A percentile compares a stretch with the other conserved stretches of the same genome.
phyloP scores from a whole-genome alignment of 2,113 vertebrate species.

The Hyperoodon ampullatus region DNA sequence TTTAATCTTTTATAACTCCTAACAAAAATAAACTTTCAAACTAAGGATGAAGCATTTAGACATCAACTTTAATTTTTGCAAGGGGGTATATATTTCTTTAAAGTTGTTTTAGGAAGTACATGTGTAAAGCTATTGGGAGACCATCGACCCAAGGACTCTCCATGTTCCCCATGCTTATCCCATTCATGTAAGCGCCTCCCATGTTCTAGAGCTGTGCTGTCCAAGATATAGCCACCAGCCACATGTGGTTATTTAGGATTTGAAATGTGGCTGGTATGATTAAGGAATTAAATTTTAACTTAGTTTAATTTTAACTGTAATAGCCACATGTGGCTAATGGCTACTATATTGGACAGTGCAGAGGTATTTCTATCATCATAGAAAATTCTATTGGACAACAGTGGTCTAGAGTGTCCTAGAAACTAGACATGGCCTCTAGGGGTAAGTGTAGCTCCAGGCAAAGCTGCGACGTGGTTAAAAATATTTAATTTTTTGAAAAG shows the following conservation, averaged over 20 bases:
- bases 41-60: slow-evolving; percentile 31
- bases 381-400: neutral
- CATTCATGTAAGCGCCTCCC: neutral
- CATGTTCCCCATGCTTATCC: neutral
- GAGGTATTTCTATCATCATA: neutral
- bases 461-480: neutral
- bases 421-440: neutral
- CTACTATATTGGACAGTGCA: neutral
- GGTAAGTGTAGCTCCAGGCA: neutral
- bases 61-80: slow-evolving; percentile 17
- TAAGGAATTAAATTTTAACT: neutral
- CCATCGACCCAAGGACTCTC: neutral
- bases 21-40: slow-evolving; percentile 75
- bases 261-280: neutral
- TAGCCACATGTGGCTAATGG: neutral
- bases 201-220: neutral
- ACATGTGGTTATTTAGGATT: neutral
- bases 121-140: neutral
- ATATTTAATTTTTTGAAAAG: slow-evolving; percentile 24
- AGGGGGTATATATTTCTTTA: neutral
- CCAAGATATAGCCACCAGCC: neutral
- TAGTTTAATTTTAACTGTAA: neutral
- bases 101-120: neutral
- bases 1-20: slow-evolving; percentile 71
- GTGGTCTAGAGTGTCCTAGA: neutral